These are phyloP conservation scores for Ailuropoda melanoleuca DNA, from an alignment of 2,113 vertebrate genomes.

Conservation along the genomic window DNA sequence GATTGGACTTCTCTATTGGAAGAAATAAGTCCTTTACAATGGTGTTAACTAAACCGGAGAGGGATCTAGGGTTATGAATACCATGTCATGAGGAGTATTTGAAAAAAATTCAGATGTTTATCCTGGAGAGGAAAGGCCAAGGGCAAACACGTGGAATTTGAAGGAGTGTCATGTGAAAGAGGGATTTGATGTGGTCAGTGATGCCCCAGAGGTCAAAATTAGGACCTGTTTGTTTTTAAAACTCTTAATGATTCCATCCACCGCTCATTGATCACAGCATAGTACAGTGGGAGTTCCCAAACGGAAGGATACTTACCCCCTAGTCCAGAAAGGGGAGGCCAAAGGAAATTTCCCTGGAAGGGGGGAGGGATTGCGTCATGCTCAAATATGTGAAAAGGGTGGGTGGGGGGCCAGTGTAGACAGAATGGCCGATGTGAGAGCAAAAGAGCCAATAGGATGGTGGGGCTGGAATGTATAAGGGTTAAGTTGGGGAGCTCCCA, in stretches of 20 bases:
- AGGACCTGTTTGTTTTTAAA: neutral
- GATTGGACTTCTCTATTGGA: constrained; percentile 41
- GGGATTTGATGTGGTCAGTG: neutral
- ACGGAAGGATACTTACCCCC: neutral
- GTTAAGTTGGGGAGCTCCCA: neutral
- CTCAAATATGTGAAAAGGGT: neutral
- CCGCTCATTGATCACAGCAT: neutral
- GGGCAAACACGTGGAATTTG: neutral
- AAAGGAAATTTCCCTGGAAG: neutral
- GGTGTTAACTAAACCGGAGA: neutral
- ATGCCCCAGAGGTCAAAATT: neutral
- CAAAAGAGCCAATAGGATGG: neutral
- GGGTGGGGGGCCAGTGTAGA: neutral
- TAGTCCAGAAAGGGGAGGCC: neutral
- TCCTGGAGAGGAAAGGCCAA: neutral
- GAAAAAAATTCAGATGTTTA: neutral
- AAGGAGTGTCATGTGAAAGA: neutral
- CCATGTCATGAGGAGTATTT: neutral
- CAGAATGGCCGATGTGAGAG: neutral
- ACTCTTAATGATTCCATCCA: neutral
- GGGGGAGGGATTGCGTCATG: neutral
- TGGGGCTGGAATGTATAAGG: neutral
- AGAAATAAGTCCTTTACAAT: constrained; percentile 43
- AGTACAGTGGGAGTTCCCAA: neutral
- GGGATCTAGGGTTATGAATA: neutral